Evolutionary conservation across 2,888 invertebrate species (phyloP).

Genomic region (Eucera pruinosa): DNA sequence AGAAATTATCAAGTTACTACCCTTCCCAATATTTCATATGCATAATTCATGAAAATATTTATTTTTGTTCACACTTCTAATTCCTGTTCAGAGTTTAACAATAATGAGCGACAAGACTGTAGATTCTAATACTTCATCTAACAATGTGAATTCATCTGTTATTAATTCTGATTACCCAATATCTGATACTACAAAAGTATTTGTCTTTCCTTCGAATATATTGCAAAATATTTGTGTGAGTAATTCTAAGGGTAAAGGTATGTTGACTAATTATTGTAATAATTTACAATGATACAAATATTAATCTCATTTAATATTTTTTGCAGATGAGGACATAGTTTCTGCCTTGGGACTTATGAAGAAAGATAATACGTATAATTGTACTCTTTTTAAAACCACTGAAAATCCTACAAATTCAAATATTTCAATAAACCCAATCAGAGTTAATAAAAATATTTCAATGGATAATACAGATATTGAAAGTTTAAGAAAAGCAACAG

Average conservation of each 20-base stretch:
- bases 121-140: slow-evolving; percentile 17
- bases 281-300: slow-evolving; percentile 5
- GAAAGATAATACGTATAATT: slow-evolving; percentile 8
- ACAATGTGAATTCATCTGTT: slow-evolving; percentile 15
- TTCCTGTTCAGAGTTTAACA: slow-evolving; percentile 22
- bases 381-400: not conserved
- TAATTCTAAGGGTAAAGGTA: slow-evolving; percentile 37
- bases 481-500: slow-evolving; percentile 14
- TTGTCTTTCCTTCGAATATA: slow-evolving; percentile 56
- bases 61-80: slow-evolving; percentile 2
- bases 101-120: slow-evolving; percentile 47
- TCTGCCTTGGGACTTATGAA: slow-evolving; percentile 1
- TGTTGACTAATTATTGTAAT: slow-evolving; percentile 6
- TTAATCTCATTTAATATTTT: slow-evolving; percentile 2
- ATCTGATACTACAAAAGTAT: slow-evolving; percentile 48
- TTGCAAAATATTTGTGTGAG: slow-evolving; percentile 56
- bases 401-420: slow-evolving; percentile 10
- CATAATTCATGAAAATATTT: slow-evolving; percentile 8
- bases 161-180: slow-evolving; percentile 15
- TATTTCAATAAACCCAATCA: slow-evolving; percentile 18
- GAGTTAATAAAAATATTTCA: slow-evolving; percentile 1
- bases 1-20: not conserved
- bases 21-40: not conserved
- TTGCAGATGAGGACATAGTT: slow-evolving; percentile 13
- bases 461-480: slow-evolving; percentile 4